These are phyloP conservation scores for Eucidaris tribuloides DNA, from an alignment of 35 echinoderm and acorn worm species.

Conservation along the genomic window DNA sequence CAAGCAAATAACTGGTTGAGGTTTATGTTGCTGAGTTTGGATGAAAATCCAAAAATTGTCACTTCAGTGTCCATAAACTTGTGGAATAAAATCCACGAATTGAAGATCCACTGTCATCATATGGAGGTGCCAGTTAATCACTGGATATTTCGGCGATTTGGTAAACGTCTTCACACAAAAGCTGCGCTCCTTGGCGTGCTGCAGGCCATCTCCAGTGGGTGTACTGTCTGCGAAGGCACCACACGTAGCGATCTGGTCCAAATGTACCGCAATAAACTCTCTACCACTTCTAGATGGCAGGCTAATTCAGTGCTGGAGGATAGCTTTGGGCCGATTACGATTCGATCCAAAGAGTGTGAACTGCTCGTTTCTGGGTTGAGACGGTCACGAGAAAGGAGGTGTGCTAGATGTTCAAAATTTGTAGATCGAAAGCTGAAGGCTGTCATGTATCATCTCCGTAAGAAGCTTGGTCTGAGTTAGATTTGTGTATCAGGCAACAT, in stretches of 20 bases:
- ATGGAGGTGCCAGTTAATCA: slow-evolving; percentile 9
- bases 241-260: slow-evolving; percentile 11
- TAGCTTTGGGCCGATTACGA: not conserved
- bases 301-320: not conserved
- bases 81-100: slow-evolving; percentile 13
- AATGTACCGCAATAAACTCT: slow-evolving; percentile 18
- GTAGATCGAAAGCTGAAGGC: slow-evolving; percentile 14
- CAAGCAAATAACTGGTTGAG: not conserved
- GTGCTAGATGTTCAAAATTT: slow-evolving; percentile 5
- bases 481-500: too few relatives aligned
- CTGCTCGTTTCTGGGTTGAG: slow-evolving; percentile 22
- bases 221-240: slow-evolving; percentile 3
- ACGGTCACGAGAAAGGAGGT: slow-evolving; percentile 9
- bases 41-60: slow-evolving; percentile 13
- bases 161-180: slow-evolving; percentile 5
- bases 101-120: slow-evolving; percentile 18
- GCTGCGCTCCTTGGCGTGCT: slow-evolving; percentile 9
- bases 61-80: slow-evolving; percentile 3
- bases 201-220: slow-evolving; percentile 18
- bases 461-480: slow-evolving; percentile 28
- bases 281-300: slow-evolving; percentile 4
- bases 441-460: slow-evolving; percentile 6
- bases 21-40: not conserved
- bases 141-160: slow-evolving; percentile 23
- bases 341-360: slow-evolving; percentile 13